These are phyloP conservation scores for Drosophila engyochracea DNA, from an alignment of 2,888 invertebrate species.

Conservation along the genomic window DNA sequence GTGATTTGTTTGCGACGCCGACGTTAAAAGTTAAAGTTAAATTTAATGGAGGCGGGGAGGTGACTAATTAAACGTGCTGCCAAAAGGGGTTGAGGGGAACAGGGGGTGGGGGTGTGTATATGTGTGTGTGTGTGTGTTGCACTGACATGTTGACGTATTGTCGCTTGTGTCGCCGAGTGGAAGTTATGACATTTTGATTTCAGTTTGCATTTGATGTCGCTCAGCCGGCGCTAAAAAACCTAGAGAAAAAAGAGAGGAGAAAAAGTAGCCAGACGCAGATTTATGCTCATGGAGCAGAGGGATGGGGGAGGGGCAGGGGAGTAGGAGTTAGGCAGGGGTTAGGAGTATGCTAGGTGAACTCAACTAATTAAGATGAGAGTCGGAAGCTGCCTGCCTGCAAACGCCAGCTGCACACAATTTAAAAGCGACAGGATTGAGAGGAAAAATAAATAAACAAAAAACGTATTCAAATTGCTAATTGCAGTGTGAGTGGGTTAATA, in stretches of 20 bases:
- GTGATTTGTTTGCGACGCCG: slow-evolving; percentile 82
- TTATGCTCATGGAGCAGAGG: slow-evolving; percentile 20
- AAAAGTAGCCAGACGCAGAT: slow-evolving; percentile 27
- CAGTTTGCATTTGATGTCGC: slow-evolving; percentile 81
- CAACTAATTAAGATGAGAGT: slow-evolving; percentile 50
- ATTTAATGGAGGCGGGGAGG: slow-evolving; percentile 16
- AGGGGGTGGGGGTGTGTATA: not conserved
- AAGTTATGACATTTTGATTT: slow-evolving; percentile 84
- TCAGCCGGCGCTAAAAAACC: slow-evolving; percentile 58
- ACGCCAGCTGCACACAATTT: slow-evolving; percentile 56
- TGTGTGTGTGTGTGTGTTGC: slow-evolving; percentile 4
- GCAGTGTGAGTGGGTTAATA: not conserved
- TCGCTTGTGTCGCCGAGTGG: slow-evolving; percentile 76
- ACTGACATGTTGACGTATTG: slow-evolving; percentile 81
- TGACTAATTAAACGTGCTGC: slow-evolving; percentile 67
- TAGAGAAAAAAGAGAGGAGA: not conserved
- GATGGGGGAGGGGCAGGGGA: too few species aligned
- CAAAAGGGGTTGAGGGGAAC: not conserved
- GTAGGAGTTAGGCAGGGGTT: not conserved
- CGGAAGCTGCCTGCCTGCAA: slow-evolving; percentile 1
- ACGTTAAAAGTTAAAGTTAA: slow-evolving; percentile 17
- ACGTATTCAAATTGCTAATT: slow-evolving; percentile 1
- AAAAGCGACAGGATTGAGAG: slow-evolving; percentile 11
- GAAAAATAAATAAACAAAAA: not conserved
- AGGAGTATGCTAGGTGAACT: slow-evolving; percentile 16